phyloP scores from a whole-genome alignment of 2,797 vertebrate genomes.

The Sebastes wilsoni region DNA sequence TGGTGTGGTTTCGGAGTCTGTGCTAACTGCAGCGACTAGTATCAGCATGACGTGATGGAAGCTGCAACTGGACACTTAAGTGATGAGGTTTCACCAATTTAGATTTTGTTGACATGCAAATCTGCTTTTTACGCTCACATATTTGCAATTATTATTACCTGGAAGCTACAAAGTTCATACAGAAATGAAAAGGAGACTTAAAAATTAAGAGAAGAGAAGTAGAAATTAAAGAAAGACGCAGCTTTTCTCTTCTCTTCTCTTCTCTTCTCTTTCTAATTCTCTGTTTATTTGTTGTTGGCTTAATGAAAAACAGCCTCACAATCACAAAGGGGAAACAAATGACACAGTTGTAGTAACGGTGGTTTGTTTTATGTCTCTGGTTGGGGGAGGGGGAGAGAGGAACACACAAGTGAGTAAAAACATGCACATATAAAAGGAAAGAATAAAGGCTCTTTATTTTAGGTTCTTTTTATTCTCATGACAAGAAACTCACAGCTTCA shows the following conservation, averaged over 20 bases:
- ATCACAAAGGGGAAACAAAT: slow-evolving; percentile 44
- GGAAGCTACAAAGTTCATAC: background rate
- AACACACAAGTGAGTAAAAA: slow-evolving; percentile 5
- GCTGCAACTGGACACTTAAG: background rate
- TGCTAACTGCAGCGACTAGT: background rate
- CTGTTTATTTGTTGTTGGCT: slow-evolving; percentile 17
- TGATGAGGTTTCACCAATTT: background rate
- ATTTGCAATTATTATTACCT: background rate
- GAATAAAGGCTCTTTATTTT: slow-evolving; percentile 11
- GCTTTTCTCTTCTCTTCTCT: background rate
- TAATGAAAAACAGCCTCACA: slow-evolving; percentile 15
- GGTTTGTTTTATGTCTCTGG: slow-evolving; percentile 39
- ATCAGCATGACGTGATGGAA: background rate
- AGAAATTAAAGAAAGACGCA: background rate
- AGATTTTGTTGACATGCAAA: background rate
- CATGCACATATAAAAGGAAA: slow-evolving; percentile 27
- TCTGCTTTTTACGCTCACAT: background rate
- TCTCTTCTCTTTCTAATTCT: background rate
- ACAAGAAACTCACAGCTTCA: slow-evolving; percentile 13
- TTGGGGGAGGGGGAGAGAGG: slow-evolving; percentile 1
- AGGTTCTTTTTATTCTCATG: slow-evolving; percentile 11
- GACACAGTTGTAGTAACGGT: slow-evolving; percentile 1
- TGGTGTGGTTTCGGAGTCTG: background rate
- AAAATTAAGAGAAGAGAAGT: background rate
- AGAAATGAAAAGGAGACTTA: background rate